Base-by-base conservation (phyloP, 2,888 invertebrate species). In the Drosophila putrida region DNA sequence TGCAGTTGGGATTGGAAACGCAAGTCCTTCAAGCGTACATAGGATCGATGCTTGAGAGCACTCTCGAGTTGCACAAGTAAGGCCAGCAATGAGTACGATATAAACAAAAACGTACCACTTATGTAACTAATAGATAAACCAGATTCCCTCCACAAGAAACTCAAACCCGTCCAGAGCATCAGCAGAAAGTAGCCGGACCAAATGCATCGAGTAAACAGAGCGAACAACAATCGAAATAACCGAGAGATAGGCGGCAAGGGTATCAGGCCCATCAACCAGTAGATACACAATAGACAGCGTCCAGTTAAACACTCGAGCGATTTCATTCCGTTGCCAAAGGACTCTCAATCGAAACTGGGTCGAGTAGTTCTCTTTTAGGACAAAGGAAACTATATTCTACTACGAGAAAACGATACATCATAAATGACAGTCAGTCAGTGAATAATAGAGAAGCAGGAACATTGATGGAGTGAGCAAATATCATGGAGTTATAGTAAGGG, bases 11-110 rank as follows among this genome's bases (percentile, higher is more conserved):
- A 35, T n/a, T 79, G 79, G 10, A 73, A 25, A 0, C 72, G 63
- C 44, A 83, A 39, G 1, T 70, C 33, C 31, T 59, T 39, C 39
- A 86, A 46, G 5, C 55, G 65, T 0, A 4, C 36, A 13, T 66
- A 51, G 0, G 54, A 10, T 2, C 31, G 51, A 5, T 76, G 66
- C 44, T 88, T 77, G 0, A 67, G 5, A 2, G 73, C 27, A 50
- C 73, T 88, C 58, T 85, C 87, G 6, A 71, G 10, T 4, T 86
- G 75, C 3, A 85, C 11, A 2, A 83, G 38, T 6, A 81, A 1
- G 0, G 55, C 70, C 46, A 86, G 13, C 8, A 73, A 0, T 0
- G 64, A 25, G 54, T 77, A 61, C 2, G 62, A 81, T 0, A 86
- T 31, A 11, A 49, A 74, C 0, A 83, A 15, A 1, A 27, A 10